phyloP scores from a whole-genome alignment of 1,140 invertebrate genomes.

The Camponotus floridanus region DNA sequence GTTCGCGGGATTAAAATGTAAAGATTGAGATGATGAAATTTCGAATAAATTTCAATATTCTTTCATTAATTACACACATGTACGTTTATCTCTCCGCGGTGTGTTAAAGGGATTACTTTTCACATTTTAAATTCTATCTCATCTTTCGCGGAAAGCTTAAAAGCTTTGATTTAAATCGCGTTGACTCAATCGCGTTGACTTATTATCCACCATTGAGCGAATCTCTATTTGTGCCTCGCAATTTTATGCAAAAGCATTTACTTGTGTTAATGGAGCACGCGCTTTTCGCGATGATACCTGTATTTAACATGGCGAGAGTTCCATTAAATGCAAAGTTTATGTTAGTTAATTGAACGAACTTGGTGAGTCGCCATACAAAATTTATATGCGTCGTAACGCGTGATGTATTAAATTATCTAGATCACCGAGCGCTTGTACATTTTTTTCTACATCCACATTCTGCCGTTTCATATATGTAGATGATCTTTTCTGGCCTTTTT shows the following conservation, averaged over 20 bases:
- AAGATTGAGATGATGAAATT: constrained; percentile 19
- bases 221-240: not conserved
- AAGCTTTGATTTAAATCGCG: not conserved
- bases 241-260: constrained; percentile 1
- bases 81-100: not conserved
- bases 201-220: not conserved
- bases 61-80: not conserved
- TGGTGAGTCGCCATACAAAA: constrained; percentile 15
- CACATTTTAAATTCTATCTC: not conserved
- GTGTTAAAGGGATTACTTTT: not conserved
- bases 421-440: not conserved
- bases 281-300: not conserved
- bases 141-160: not conserved
- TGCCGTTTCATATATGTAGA: not conserved
- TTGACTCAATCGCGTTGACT: not conserved
- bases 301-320: constrained; percentile 18
- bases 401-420: constrained; percentile 8
- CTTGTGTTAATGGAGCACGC: not conserved
- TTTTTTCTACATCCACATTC: not conserved
- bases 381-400: constrained; percentile 22
- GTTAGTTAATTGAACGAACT: constrained; percentile 5
- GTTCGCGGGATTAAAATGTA: not conserved
- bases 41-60: not conserved
- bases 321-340: constrained; percentile 25
- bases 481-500: not conserved